Evolutionary conservation across 2,888 invertebrate genomes (phyloP), one percentile per base, ranked within the genome.

Genomic region (Hedya salicella): DNA sequence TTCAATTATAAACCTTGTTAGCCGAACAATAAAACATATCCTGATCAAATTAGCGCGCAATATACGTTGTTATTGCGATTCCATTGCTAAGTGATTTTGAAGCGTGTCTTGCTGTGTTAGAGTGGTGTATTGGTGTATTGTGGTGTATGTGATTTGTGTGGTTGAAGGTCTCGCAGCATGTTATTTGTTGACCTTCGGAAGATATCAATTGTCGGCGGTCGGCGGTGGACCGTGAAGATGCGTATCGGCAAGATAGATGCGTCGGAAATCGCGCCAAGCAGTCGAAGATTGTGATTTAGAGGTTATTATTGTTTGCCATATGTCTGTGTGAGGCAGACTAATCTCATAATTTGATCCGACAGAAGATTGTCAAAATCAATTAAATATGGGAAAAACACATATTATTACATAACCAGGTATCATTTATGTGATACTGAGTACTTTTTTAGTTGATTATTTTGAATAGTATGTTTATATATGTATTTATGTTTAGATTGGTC

Each of bases 121-220:
- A 30, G 21, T 54, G 14, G 36, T 2, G n/a, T n/a, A n/a, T n/a
- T n/a, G n/a, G n/a, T n/a, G n/a, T n/a, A n/a, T n/a, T n/a, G n/a
- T n/a, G n/a, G n/a, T n/a, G n/a, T 68, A 19, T 11, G 9, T 6
- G 46, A 30, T 53, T 19, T 14, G 13, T 5, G 1, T 3, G 13
- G 1, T 9, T 61, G 60, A 56, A 61, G 65, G 67, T 59, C 70
- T 67, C 48, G 53, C 61, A 72, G 79, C 79, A 75, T 85, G 83
- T 83, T 88, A 88, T 88, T 88, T 86, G 82, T 79, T 81, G 89
- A 87, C 90, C 91, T 90, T 90, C 90, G 89, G 85, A 83, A 87
- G 81, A 86, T 89, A 90, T 89, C 90, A 91, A 90, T 91, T 89
- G 89, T 87, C 78, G 76, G 80, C 78, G 78, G 70, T 19, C 63